Conservation (phyloP, 2,888 invertebrate species). For the Ellobium chinense region DNA sequence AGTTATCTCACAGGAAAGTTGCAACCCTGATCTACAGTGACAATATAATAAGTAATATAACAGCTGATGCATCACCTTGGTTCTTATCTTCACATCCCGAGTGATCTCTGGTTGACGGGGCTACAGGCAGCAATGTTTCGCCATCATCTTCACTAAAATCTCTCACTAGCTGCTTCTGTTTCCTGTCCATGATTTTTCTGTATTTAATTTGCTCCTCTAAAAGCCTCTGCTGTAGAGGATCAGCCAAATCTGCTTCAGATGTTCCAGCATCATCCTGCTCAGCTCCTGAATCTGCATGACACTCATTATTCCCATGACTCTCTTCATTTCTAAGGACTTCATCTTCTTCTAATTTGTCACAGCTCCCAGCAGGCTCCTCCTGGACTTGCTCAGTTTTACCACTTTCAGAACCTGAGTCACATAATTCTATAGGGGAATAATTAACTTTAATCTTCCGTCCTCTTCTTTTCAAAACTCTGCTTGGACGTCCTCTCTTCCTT, state of each 20-base stretch:
- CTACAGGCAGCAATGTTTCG: too few relatives aligned
- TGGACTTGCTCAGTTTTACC: too few relatives aligned
- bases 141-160: too few relatives aligned
- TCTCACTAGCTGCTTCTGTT: neutral
- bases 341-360: neutral
- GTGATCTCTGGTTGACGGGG: too few relatives aligned
- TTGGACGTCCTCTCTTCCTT: slow-evolving; percentile 14
- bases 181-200: slow-evolving; percentile 1
- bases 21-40: too few relatives aligned
- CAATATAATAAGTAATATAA: too few relatives aligned
- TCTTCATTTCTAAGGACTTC: neutral
- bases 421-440: neutral
- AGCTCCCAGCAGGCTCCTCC: neutral
- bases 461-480: slow-evolving; percentile 3
- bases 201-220: slow-evolving; percentile 29
- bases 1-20: too few relatives aligned
- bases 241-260: neutral
- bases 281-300: neutral
- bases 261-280: neutral
- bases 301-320: slow-evolving; percentile 8
- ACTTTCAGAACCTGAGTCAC: neutral
- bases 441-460: slow-evolving; percentile 5
- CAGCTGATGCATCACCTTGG: too few relatives aligned
- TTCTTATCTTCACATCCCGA: too few relatives aligned
- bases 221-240: slow-evolving; percentile 26